phyloP scores from a whole-genome alignment of 2,797 vertebrate genomes.

The Pseudocheirus occidentalis region DNA sequence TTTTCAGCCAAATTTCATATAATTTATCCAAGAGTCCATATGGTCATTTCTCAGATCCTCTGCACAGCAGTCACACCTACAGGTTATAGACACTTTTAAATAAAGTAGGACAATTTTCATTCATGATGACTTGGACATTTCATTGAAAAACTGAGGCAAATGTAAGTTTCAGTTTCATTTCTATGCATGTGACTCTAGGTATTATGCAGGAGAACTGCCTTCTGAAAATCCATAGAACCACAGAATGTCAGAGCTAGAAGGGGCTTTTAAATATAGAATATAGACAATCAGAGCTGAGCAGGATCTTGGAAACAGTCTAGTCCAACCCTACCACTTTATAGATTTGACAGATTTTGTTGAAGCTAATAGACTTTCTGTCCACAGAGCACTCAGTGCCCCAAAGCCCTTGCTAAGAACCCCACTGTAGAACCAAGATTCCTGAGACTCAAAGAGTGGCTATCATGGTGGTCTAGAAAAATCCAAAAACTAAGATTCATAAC shows the following conservation, averaged over 20 bases:
- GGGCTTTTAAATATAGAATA: not conserved
- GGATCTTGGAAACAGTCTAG: not conserved
- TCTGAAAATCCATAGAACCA: not conserved
- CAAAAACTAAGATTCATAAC: not conserved
- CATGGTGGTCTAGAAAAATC: not conserved
- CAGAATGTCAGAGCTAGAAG: not conserved
- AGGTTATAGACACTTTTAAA: not conserved
- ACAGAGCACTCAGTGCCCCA: not conserved
- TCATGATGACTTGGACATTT: conserved; percentile 56
- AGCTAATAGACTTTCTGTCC: not conserved
- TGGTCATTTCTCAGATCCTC: not conserved
- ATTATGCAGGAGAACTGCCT: not conserved
- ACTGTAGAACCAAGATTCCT: not conserved
- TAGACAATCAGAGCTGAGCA: not conserved
- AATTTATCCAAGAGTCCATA: not conserved
- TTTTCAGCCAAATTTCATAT: not conserved
- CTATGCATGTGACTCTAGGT: conserved; percentile 42
- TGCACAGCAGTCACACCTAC: not conserved
- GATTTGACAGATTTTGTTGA: not conserved
- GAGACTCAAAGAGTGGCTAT: not conserved
- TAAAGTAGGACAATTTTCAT: conserved; percentile 22
- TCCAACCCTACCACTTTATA: not conserved
- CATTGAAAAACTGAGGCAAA: conserved; percentile 58
- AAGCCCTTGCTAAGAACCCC: not conserved
- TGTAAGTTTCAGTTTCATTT: conserved; percentile 61